Conservation (phyloP, 2,888 invertebrate genomes). For the Disparrhopalites patrizii region DNA sequence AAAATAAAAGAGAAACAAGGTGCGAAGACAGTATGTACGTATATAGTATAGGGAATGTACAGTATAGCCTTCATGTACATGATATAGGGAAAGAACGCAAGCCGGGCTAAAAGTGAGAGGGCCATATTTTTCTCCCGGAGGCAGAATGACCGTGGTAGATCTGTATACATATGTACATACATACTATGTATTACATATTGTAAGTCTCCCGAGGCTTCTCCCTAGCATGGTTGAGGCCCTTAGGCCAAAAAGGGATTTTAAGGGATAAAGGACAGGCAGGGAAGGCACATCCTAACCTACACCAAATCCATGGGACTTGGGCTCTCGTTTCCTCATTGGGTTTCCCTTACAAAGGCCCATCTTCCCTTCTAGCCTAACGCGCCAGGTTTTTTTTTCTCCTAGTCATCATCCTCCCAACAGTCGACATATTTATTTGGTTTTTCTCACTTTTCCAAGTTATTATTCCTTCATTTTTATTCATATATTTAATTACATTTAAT, state of each 20-base stretch:
- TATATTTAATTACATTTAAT: no score
- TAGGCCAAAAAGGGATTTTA: not conserved
- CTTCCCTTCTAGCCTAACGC: constrained; percentile 9
- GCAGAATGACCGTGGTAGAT: no score
- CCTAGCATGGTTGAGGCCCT: no score
- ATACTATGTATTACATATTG: no score
- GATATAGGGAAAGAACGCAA: no score
- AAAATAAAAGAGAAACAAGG: no score
- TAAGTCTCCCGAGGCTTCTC: not conserved
- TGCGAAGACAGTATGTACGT: no score
- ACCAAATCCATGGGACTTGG: not conserved
- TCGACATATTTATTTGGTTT: not conserved
- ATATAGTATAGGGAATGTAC: no score
- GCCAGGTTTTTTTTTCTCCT: not conserved
- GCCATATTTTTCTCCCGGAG: no score
- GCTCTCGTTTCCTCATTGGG: constrained; percentile 20
- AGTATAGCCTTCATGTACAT: no score
- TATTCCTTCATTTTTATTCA: not conserved
- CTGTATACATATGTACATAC: no score
- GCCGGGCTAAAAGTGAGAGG: no score
- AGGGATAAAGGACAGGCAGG: not conserved
- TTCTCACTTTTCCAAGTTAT: not conserved
- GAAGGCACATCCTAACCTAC: not conserved
- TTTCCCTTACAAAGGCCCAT: constrained; percentile 2
- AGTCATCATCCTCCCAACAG: not conserved